Conservation (phyloP, 2,113 vertebrate species). For the Alethe castanea region DNA sequence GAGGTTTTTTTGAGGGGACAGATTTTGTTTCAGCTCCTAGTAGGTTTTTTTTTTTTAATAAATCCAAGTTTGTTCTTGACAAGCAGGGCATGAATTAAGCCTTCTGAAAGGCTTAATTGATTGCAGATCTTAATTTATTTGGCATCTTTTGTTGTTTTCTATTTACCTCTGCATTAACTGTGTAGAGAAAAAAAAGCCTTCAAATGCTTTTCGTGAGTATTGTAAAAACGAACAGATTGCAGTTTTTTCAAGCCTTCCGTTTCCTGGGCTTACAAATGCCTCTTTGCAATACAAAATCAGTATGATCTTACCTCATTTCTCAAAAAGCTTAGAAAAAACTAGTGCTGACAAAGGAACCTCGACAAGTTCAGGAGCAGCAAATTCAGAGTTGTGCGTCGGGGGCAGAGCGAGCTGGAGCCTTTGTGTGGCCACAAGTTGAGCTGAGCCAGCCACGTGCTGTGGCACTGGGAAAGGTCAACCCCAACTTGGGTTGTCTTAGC, state of each 20-base stretch:
- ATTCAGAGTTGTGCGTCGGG: neutral
- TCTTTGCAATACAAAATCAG: neutral
- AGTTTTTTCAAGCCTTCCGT: slow-evolving; percentile 7
- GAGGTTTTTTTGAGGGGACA: accelerated
- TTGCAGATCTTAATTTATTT: neutral
- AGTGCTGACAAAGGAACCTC: neutral
- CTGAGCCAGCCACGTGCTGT: accelerated
- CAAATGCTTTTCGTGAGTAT: neutral
- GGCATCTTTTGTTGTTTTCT: neutral
- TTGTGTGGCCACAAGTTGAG: neutral
- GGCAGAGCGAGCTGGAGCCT: neutral
- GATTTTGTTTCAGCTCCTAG: neutral
- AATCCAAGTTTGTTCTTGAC: slow-evolving; percentile 12
- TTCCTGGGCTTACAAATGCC: slow-evolving; percentile 8
- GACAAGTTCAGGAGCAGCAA: neutral
- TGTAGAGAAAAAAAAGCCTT: slow-evolving; percentile 1
- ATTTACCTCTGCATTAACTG: neutral
- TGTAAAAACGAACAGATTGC: slow-evolving; percentile 23
- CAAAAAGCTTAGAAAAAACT: slow-evolving; percentile 14
- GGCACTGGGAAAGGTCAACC: neutral
- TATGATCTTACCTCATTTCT: neutral
- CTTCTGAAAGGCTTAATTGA: slow-evolving; percentile 29
- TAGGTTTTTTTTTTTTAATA: neutral
- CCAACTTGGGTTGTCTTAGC: neutral
- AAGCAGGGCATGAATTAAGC: neutral